Evolutionary conservation across 1,140 invertebrate species (phyloP).

Genomic region (Hylaeus volcanicus): DNA sequence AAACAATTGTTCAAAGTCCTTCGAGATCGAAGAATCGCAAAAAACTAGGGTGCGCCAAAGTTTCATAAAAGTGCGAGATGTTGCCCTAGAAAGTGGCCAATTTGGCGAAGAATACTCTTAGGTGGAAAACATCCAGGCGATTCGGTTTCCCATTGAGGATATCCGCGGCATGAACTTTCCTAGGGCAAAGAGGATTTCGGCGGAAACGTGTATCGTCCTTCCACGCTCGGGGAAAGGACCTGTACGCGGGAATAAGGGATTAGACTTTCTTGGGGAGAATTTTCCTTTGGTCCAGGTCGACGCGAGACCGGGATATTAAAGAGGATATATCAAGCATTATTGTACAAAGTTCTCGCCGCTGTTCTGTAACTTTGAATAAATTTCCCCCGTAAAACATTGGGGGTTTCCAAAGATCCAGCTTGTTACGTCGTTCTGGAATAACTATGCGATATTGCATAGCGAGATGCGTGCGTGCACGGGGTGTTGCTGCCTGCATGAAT

Average conservation of each 20-base stretch:
- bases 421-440: not conserved
- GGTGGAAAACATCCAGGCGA: too few species aligned
- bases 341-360: not conserved
- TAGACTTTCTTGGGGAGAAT: conserved; percentile 3
- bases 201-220: not conserved
- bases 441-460: not conserved
- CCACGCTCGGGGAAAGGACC: not conserved
- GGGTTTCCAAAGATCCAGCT: not conserved
- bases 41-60: too few species aligned
- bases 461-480: not conserved
- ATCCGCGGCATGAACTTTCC: not conserved
- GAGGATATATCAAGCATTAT: conserved; percentile 16
- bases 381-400: not conserved
- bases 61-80: too few species aligned
- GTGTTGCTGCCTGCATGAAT: not conserved
- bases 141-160: not conserved
- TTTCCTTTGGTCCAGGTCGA: not conserved
- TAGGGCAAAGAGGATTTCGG: conserved; percentile 10
- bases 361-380: not conserved
- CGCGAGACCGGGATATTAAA: conserved; percentile 10
- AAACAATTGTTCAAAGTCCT: too few species aligned
- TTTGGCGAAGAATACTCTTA: too few species aligned
- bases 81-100: too few species aligned
- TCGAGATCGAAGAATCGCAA: too few species aligned
- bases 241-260: not conserved